phyloP scores from a whole-genome alignment of 2,888 invertebrate genomes.

The Erpobdella octoculata region DNA sequence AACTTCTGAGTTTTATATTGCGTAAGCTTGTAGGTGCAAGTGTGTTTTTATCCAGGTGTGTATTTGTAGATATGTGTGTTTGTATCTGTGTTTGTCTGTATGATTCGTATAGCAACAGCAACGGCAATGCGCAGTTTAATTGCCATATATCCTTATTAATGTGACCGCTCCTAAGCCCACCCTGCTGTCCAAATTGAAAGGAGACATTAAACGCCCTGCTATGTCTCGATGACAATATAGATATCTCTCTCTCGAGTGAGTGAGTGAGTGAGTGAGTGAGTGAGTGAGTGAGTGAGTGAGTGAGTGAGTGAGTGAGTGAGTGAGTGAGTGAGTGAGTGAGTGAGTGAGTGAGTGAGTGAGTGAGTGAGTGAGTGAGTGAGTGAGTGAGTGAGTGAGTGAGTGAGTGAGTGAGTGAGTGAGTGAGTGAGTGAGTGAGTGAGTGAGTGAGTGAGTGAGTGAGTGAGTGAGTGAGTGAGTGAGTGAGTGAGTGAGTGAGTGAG shows the following conservation, averaged over 20 bases:
- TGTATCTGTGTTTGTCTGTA: no score
- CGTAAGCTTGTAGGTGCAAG: no score
- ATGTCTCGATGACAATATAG: constrained; percentile 8
- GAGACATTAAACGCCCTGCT: constrained; percentile 8
- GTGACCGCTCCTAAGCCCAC: constrained; percentile 2
- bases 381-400: constrained; percentile 17
- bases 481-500: constrained; percentile 18
- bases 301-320: constrained; percentile 18
- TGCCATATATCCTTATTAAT: constrained; percentile 5
- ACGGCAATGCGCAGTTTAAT: constrained; percentile 7
- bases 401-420: constrained; percentile 6
- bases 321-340: constrained; percentile 1
- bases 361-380: constrained; percentile 16
- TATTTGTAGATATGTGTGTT: no score
- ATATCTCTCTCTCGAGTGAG: background rate
- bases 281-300: constrained; percentile 23
- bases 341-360: constrained; percentile 11
- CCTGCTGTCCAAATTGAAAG: constrained; percentile 3
- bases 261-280: background rate
- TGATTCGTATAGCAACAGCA: no score
- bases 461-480: constrained; percentile 23
- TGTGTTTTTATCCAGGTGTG: no score
- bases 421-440: background rate
- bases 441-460: background rate
- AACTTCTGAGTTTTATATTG: no score